Conservation (phyloP, 1,140 invertebrate genomes). For the Heliconius himera region DNA sequence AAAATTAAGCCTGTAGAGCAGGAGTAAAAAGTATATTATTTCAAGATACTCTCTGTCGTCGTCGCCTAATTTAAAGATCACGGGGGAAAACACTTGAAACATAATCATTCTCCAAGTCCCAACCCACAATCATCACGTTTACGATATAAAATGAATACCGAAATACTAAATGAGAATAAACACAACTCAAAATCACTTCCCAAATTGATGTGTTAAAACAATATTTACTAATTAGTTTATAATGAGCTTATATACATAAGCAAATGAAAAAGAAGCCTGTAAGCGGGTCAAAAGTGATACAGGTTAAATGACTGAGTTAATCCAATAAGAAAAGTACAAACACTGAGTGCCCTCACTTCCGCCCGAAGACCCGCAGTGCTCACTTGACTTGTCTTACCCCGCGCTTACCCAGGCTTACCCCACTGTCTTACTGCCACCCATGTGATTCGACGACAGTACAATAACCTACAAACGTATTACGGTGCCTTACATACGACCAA, state of each 20-base stretch:
- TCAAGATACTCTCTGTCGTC: too few species aligned
- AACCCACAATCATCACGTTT: too few species aligned
- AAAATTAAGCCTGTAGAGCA: too few species aligned
- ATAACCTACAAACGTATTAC: constrained; percentile 44
- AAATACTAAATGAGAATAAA: too few species aligned
- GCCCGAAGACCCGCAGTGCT: constrained; percentile 74
- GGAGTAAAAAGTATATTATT: too few species aligned
- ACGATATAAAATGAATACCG: too few species aligned
- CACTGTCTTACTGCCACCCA: constrained; percentile 75
- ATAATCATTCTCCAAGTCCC: too few species aligned
- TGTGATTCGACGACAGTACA: constrained; percentile 52
- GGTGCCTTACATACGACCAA: constrained; percentile 25
- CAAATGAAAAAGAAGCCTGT: constrained; percentile 66
- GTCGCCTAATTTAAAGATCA: too few species aligned
- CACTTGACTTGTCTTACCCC: constrained; percentile 72
- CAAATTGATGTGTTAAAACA: constrained; percentile 28
- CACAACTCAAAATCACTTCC: not conserved
- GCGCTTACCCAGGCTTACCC: constrained; percentile 42
- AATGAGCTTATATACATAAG: constrained; percentile 42
- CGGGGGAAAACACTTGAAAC: too few species aligned
- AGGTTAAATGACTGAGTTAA: constrained; percentile 79
- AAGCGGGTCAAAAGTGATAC: constrained; percentile 75
- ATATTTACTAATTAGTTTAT: constrained; percentile 42
- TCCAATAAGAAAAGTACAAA: constrained; percentile 80
- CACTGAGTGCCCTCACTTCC: constrained; percentile 75